Percentiles rank a stretch among this genome's conserved stretches.
These are phyloP conservation scores for Abrostola tripartita DNA, from an alignment of 2,888 invertebrate species.

Conservation along the genomic window DNA sequence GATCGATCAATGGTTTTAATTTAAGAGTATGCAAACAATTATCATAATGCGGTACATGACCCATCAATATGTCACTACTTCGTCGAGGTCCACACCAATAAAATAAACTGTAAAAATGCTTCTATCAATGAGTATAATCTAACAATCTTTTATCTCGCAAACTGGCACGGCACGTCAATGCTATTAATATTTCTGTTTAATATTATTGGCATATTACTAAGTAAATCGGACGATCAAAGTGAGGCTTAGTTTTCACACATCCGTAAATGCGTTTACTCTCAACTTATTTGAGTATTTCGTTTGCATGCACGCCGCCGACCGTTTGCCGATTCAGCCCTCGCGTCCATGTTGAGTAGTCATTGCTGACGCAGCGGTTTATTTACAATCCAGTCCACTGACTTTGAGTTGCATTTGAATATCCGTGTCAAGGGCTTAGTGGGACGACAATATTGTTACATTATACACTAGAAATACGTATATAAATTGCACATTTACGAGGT, in stretches of 20 bases:
- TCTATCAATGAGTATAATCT: no score
- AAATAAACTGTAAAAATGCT: no score
- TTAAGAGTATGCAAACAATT: constrained; percentile 9
- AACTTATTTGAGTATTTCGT: constrained; percentile 37
- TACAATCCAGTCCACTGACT: constrained; percentile 68
- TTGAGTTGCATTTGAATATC: constrained; percentile 71
- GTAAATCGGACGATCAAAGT: constrained; percentile 11
- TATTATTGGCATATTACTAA: not conserved
- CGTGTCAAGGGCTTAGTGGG: constrained; percentile 69
- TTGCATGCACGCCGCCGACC: constrained; percentile 36
- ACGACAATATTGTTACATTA: constrained; percentile 49
- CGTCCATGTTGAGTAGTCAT: constrained; percentile 64
- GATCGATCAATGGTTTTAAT: constrained; percentile 3
- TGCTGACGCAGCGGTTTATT: constrained; percentile 64
- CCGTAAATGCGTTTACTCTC: constrained; percentile 26
- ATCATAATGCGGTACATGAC: not conserved
- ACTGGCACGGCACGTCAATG: no score
- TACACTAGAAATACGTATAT: constrained; percentile 31
- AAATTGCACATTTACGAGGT: constrained; percentile 44
- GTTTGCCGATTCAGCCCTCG: constrained; percentile 46
- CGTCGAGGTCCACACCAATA: no score
- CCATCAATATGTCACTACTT: not conserved
- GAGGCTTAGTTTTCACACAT: constrained; percentile 25
- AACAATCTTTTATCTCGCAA: no score
- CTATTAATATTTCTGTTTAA: no score